Percentiles rank a stretch among this genome's conserved stretches.
Evolutionary conservation across 2,797 vertebrate genomes (phyloP).

Genomic region (Amblyopsis hoosieri): DNA sequence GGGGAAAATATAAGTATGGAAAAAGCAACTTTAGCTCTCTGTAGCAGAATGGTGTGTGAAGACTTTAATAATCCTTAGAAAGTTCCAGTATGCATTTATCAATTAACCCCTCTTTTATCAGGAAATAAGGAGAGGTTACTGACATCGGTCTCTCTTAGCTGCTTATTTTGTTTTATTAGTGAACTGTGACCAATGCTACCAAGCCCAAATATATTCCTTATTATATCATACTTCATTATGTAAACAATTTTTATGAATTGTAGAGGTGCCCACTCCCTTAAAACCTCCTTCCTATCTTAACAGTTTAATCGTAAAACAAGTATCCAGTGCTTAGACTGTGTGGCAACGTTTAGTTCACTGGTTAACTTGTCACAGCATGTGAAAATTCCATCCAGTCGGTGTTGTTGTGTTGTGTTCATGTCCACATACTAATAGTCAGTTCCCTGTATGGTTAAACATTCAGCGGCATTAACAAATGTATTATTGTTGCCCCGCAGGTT

Average conservation of each 20-base stretch:
- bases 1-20: neutral
- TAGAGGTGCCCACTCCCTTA: no score
- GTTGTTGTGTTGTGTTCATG: conserved; percentile 17
- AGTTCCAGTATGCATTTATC: no score
- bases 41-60: neutral
- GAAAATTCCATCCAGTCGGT: conserved; percentile 6
- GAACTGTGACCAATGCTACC: no score
- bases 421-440: neutral
- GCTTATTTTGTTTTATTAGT: no score
- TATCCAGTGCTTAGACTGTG: conserved; percentile 1
- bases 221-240: no score
- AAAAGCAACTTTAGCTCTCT: neutral
- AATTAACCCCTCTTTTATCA: no score
- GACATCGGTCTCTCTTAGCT: no score
- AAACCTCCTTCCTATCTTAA: no score
- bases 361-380: conserved; percentile 35
- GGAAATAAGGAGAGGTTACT: no score
- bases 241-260: no score
- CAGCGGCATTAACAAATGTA: neutral
- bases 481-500: neutral
- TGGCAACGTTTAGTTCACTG: conserved; percentile 11
- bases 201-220: no score
- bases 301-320: neutral
- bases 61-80: neutral
- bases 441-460: neutral